A percentile compares a stretch with the other conserved stretches of the same genome.
phyloP scores from a whole-genome alignment of 1,140 invertebrate species.

The Aleiodes sp. region DNA sequence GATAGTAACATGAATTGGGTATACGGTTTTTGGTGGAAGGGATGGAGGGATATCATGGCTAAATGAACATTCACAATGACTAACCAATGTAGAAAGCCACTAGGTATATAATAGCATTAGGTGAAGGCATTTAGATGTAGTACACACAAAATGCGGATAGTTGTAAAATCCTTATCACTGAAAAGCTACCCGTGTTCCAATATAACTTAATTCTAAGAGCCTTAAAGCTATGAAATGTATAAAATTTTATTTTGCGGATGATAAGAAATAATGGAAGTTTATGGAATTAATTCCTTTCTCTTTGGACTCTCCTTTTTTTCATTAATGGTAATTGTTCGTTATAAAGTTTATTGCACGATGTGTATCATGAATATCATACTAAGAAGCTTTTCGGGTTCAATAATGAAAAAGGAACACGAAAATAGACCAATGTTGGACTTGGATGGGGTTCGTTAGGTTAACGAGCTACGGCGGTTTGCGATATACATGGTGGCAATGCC shows the following conservation, averaged over 20 bases:
- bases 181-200: too few species aligned
- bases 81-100: too few species aligned
- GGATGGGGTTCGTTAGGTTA: constrained; percentile 2
- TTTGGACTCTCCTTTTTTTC: too few species aligned
- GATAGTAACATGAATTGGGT: not conserved
- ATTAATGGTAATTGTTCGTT: not conserved
- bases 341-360: not conserved
- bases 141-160: too few species aligned
- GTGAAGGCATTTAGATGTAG: too few species aligned
- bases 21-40: not conserved
- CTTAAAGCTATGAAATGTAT: too few species aligned
- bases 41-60: not conserved
- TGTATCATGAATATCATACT: not conserved
- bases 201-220: too few species aligned
- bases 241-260: not conserved
- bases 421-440: not conserved
- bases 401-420: not conserved
- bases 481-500: not conserved
- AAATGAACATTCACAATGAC: not conserved
- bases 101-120: too few species aligned
- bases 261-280: not conserved
- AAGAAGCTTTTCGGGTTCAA: not conserved
- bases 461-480: not conserved
- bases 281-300: too few species aligned
- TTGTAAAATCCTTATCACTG: too few species aligned